Base-by-base conservation (phyloP, 2,888 invertebrate species). In the Plebejus argus region DNA sequence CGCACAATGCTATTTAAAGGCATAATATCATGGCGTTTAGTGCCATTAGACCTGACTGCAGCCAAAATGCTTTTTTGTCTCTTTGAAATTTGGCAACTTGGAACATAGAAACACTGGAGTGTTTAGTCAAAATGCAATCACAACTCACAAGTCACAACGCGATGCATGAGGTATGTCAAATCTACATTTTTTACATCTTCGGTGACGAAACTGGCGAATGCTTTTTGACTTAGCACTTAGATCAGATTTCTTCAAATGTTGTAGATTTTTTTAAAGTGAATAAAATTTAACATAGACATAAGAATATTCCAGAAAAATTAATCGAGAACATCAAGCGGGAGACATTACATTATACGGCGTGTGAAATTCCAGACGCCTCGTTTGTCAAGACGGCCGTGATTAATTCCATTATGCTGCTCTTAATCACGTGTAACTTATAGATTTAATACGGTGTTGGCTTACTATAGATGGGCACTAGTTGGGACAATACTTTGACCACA, bases 351-450 rank as follows among this genome's bases (percentile, higher is more conserved):
- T 28, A 28, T 85, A 85, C 84, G 87, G 86, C 90, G 91, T 90
- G 90, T 93, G 92, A 93, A 91, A 93, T 93, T 91, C 91, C 93
- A 94, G 86, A 84, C 91, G 66, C 90, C 88, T 88, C 90, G 91
- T 94, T 93, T 91, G 92, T 94, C 93, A 92, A 85, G 89, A 90
- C 87, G 86, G 88, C 85, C 89, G 91, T 91, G 91, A 93, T 93
- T 93, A 92, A 92, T 93, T 92, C 91, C 90, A 92, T 92, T 92
- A 91, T 88, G 86, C 87, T 86, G 88, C 87, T 90, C 89, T 91
- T 92, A 92, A 93, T 92, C 92, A 66, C 35, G 35, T 66, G 39
- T 49, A 49, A 12, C 66, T 66, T 33, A 66, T 33, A 66, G 28
- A 66, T 66, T 10, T 66, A 66, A 66, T 33, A 33, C 15, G 18